Percentiles rank a stretch among this genome's conserved stretches.
Conservation (phyloP, 2,888 invertebrate genomes). For the Microplitis manilae region DNA sequence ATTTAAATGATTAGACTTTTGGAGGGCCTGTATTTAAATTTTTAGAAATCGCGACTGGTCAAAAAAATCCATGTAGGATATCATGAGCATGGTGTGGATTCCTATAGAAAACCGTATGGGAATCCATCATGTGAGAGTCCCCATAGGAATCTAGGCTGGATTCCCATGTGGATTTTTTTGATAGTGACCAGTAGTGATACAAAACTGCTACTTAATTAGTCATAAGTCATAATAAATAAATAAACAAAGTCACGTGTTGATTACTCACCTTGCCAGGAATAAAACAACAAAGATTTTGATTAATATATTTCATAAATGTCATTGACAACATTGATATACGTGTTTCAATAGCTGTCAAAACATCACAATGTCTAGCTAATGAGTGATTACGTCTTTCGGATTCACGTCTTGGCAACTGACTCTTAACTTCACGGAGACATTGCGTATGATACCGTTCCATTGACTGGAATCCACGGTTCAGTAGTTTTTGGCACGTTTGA, state of each 20-base stretch:
- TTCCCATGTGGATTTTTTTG: too few species aligned
- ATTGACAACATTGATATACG: conserved; percentile 92
- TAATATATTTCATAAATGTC: conserved; percentile 93
- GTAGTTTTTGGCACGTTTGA: conserved; percentile 80
- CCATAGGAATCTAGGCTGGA: too few species aligned
- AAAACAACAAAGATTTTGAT: conserved; percentile 88
- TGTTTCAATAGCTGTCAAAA: conserved; percentile 91
- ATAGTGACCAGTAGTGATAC: too few species aligned
- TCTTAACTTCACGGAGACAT: conserved; percentile 85
- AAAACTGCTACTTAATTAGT: neutral
- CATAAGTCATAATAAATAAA: conserved; percentile 12
- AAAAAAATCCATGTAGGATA: too few species aligned
- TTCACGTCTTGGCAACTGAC: conserved; percentile 88
- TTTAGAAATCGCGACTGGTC: too few species aligned
- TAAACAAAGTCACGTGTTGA: conserved; percentile 14
- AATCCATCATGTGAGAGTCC: too few species aligned
- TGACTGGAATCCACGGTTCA: conserved; percentile 87
- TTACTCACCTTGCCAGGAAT: conserved; percentile 89
- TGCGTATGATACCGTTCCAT: conserved; percentile 84
- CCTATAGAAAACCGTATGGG: too few species aligned
- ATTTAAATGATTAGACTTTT: too few species aligned
- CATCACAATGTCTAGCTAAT: conserved; percentile 90
- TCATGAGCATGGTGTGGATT: too few species aligned
- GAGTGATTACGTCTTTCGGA: conserved; percentile 88
- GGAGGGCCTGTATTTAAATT: too few species aligned